Conservation (phyloP, 2,888 invertebrate species). For the Napeogenes sylphis region DNA sequence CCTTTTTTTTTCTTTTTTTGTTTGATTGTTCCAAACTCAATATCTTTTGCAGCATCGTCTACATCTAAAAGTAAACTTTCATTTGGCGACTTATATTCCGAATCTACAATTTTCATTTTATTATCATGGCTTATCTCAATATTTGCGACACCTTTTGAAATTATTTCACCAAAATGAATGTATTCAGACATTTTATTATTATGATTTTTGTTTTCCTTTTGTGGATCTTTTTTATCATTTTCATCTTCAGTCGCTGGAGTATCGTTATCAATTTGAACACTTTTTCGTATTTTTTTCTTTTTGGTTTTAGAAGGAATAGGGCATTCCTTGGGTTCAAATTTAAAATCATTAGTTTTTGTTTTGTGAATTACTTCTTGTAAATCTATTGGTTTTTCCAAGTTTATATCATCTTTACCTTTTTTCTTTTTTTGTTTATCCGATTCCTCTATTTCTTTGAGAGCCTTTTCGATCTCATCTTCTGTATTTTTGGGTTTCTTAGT, state of each 20-base stretch:
- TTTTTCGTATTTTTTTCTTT: slow-evolving; percentile 39
- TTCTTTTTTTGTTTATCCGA: slow-evolving; percentile 60
- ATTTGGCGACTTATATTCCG: neutral
- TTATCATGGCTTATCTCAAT: neutral
- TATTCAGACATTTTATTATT: neutral
- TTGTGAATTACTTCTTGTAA: slow-evolving; percentile 25
- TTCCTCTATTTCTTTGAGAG: slow-evolving; percentile 68
- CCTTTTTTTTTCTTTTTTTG: slow-evolving; percentile 50
- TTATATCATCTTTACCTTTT: slow-evolving; percentile 52
- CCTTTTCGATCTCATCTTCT: slow-evolving; percentile 67
- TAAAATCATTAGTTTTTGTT: slow-evolving; percentile 25
- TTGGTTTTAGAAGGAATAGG: slow-evolving; percentile 28
- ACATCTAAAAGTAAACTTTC: neutral
- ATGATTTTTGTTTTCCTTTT: neutral
- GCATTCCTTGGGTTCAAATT: slow-evolving; percentile 35
- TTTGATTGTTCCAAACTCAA: slow-evolving; percentile 32
- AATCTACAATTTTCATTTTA: neutral
- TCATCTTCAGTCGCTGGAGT: neutral
- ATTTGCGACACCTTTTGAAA: neutral
- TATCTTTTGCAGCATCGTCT: neutral
- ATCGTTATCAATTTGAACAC: slow-evolving; percentile 25
- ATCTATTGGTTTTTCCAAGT: slow-evolving; percentile 10
- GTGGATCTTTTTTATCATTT: neutral
- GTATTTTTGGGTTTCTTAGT: slow-evolving; percentile 53
- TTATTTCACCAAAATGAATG: neutral